phyloP scores from a whole-genome alignment of 2,888 invertebrate genomes.

The Trissolcus japonicus region DNA sequence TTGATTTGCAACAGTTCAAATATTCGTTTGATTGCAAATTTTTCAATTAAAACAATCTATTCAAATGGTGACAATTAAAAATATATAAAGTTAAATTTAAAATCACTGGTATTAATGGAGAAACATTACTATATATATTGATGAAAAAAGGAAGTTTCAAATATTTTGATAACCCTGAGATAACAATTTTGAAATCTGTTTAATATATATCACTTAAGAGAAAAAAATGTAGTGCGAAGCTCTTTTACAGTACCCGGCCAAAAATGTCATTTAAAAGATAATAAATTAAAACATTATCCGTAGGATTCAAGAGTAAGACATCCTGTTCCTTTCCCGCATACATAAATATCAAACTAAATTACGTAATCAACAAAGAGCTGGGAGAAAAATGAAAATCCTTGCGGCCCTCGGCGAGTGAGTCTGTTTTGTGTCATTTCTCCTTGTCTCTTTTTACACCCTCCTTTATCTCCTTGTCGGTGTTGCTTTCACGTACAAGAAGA shows the following conservation, averaged over 20 bases:
- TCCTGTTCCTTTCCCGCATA: constrained; percentile 30
- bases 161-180: neutral
- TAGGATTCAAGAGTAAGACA: constrained; percentile 15
- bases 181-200: neutral
- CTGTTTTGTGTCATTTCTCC: constrained; percentile 53
- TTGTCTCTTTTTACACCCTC: constrained; percentile 54
- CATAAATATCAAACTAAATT: constrained; percentile 42
- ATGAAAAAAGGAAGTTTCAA: too few relatives aligned
- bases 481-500: constrained; percentile 55
- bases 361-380: constrained; percentile 40
- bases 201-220: neutral
- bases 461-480: constrained; percentile 50
- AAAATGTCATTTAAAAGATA: constrained; percentile 4
- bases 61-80: too few relatives aligned
- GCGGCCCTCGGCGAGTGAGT: constrained; percentile 33
- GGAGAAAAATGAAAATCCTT: constrained; percentile 48
- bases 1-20: too few relatives aligned
- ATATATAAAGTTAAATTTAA: too few relatives aligned
- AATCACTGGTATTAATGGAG: too few relatives aligned
- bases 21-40: too few relatives aligned
- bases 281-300: constrained; percentile 24
- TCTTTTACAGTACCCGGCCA: neutral
- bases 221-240: neutral
- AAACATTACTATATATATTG: too few relatives aligned
- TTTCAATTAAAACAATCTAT: too few relatives aligned